phyloP scores from a whole-genome alignment of 2,113 vertebrate species.

The Ammodytes dubius region DNA sequence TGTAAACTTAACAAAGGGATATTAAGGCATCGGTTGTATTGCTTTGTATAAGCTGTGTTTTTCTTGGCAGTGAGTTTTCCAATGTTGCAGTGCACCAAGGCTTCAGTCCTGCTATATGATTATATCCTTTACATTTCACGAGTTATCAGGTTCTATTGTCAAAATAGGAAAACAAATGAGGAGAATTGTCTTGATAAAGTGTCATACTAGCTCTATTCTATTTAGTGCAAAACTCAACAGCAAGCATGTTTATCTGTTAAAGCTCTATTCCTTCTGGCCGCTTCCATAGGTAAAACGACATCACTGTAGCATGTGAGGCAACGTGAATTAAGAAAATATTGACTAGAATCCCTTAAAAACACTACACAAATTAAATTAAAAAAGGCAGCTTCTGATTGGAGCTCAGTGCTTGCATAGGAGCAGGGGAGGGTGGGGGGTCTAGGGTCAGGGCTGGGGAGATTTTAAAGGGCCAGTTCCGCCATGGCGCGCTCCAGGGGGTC shows the following conservation, averaged over 20 bases:
- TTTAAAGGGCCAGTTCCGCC: constrained; percentile 90
- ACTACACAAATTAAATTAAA: constrained; percentile 24
- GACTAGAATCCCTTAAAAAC: constrained; percentile 17
- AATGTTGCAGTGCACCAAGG: constrained; percentile 8
- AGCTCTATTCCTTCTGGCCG: constrained; percentile 41
- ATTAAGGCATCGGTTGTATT: constrained; percentile 70
- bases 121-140: constrained; percentile 32
- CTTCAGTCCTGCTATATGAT: not conserved
- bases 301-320: constrained; percentile 1
- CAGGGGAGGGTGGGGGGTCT: not conserved
- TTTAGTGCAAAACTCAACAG: constrained; percentile 56
- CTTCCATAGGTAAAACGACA: constrained; percentile 39
- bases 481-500: constrained; percentile 93
- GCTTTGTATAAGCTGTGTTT: constrained; percentile 22
- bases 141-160: constrained; percentile 20
- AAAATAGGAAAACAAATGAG: constrained; percentile 35
- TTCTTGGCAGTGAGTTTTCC: constrained; percentile 50
- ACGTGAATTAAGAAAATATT: constrained; percentile 6
- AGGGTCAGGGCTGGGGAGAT: constrained; percentile 34
- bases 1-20: constrained; percentile 41
- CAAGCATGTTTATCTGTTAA: constrained; percentile 30
- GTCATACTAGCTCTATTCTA: not conserved
- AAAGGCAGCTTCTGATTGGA: constrained; percentile 41
- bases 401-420: constrained; percentile 49
- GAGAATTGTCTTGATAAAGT: constrained; percentile 22